phyloP scores from a whole-genome alignment of 2,888 invertebrate species.

The Hydrotaea cyrtoneurina region DNA sequence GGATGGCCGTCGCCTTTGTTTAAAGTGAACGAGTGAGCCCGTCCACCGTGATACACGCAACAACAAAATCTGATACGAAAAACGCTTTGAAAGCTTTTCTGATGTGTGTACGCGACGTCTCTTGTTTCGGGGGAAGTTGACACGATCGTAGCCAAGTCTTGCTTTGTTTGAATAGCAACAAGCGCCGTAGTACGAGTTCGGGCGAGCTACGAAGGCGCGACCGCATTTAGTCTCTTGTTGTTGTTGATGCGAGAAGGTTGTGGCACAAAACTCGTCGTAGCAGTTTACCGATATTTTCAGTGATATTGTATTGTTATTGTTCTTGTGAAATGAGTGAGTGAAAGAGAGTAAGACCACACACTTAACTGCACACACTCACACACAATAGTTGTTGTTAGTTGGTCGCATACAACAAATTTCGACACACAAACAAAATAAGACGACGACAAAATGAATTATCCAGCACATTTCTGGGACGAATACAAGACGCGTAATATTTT shows the following conservation, averaged over 20 bases:
- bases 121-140: background rate
- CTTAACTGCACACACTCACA: background rate
- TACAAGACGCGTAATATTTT: conserved; percentile 72
- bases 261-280: conserved; percentile 9
- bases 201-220: conserved; percentile 24
- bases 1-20: background rate
- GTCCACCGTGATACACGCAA: background rate
- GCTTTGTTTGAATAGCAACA: conserved; percentile 44
- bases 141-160: conserved; percentile 49
- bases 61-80: background rate
- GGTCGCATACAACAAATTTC: background rate
- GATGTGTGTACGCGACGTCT: background rate
- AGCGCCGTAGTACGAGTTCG: conserved; percentile 18
- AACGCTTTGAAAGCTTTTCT: conserved; percentile 66
- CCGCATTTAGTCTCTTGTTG: conserved; percentile 57
- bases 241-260: conserved; percentile 60
- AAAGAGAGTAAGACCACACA: background rate
- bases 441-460: conserved; percentile 23
- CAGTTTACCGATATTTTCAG: conserved; percentile 11
- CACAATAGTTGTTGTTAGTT: background rate
- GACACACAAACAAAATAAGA: background rate
- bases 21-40: background rate
- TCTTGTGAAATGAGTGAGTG: conserved; percentile 23
- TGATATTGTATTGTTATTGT: conserved; percentile 8
- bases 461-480: conserved; percentile 56